Conservation (phyloP, 2,113 vertebrate genomes). For the Stegostoma tigrinum region DNA sequence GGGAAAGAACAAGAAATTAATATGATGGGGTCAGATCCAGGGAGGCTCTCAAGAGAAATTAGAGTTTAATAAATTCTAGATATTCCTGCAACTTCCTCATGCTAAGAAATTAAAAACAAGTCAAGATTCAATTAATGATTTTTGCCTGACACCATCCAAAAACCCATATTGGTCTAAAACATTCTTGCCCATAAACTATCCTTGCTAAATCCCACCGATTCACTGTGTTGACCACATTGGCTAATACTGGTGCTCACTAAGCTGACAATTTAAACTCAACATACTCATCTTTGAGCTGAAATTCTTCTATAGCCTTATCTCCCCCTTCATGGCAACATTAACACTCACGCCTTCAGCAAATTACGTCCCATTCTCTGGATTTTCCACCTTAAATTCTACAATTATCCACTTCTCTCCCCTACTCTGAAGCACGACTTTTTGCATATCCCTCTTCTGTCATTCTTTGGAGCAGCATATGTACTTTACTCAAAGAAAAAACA, state of each 20-base stretch:
- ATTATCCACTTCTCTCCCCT: not conserved
- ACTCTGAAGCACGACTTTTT: not conserved
- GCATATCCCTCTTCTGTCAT: not conserved
- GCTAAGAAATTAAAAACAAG: not conserved
- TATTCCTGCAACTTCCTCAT: too few species aligned
- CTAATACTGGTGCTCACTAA: not conserved
- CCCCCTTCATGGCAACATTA: not conserved
- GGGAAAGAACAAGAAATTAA: too few species aligned
- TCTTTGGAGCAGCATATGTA: not conserved
- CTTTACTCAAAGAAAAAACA: not conserved
- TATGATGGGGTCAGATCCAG: too few species aligned
- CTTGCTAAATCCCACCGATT: not conserved
- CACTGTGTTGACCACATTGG: not conserved
- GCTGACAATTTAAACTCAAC: not conserved
- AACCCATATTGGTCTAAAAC: not conserved
- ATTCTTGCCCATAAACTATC: not conserved
- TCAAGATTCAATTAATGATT: too few species aligned
- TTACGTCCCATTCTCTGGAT: not conserved
- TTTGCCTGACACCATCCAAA: not conserved
- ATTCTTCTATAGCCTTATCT: not conserved
- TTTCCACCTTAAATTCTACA: not conserved
- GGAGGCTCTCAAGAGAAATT: not conserved
- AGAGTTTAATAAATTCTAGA: not conserved
- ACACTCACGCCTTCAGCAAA: not conserved
- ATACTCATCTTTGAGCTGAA: not conserved